A percentile compares a stretch with the other conserved stretches of the same genome.
Conservation (phyloP, 2,888 invertebrate species). For the Mycogona germanica region DNA sequence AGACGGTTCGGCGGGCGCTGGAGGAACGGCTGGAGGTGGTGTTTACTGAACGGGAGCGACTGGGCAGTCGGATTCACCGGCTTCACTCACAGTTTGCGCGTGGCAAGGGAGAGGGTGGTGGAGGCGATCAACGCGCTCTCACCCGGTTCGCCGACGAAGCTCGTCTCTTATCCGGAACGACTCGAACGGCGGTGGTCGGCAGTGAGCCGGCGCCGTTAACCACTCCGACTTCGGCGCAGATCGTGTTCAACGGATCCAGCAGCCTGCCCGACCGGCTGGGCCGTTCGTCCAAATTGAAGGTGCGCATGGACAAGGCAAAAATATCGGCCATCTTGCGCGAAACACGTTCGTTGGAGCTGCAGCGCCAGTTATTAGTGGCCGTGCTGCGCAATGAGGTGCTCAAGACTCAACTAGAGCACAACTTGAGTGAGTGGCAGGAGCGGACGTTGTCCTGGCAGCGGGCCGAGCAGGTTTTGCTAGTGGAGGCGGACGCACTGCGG, state of each 20-base stretch:
- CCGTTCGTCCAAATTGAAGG: slow-evolving; percentile 8
- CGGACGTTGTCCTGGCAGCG: neutral
- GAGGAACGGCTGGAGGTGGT: slow-evolving; percentile 49
- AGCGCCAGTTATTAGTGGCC: slow-evolving; percentile 65
- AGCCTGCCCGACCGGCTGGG: slow-evolving; percentile 13
- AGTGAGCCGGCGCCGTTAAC: no score
- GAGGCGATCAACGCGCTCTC: neutral
- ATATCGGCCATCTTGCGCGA: slow-evolving; percentile 72
- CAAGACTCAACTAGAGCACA: slow-evolving; percentile 17
- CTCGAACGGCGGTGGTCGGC: no score
- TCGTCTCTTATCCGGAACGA: neutral
- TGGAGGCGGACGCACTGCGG: slow-evolving; percentile 5
- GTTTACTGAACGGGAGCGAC: slow-evolving; percentile 43
- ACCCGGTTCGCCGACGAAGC: no score
- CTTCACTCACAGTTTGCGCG: slow-evolving; percentile 34
- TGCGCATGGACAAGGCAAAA: slow-evolving; percentile 10
- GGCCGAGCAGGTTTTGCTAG: neutral
- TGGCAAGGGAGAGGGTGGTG: neutral
- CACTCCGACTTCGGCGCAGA: no score
- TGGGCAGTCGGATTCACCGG: slow-evolving; percentile 45
- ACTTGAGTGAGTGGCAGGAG: neutral
- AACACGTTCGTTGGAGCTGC: slow-evolving; percentile 66
- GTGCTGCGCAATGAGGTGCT: slow-evolving; percentile 72
- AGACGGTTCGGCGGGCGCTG: slow-evolving; percentile 53
- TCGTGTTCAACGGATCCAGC: neutral